Conservation (phyloP, 1,140 invertebrate genomes). For the Plectrocnemia conspersa region DNA sequence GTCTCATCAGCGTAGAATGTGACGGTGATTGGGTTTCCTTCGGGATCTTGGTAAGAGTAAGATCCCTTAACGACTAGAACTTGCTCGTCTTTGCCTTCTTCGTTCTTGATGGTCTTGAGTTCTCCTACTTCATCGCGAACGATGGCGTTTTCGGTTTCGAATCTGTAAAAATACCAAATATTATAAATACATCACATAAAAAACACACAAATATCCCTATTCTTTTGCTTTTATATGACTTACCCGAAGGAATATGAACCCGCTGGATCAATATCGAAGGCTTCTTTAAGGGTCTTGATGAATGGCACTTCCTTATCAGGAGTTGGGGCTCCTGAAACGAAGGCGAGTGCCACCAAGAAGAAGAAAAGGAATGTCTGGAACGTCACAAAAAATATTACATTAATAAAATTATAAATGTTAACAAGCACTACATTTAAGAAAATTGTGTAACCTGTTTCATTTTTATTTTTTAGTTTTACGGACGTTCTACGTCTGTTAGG, state of each 20-base stretch:
- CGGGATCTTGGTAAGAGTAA: conserved; percentile 64
- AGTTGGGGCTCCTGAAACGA: conserved; percentile 15
- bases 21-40: conserved; percentile 63
- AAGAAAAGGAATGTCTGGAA: conserved; percentile 23
- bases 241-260: conserved; percentile 43
- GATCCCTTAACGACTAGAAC: conserved; percentile 41
- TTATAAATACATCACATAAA: neutral
- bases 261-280: conserved; percentile 40
- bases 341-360: conserved; percentile 11
- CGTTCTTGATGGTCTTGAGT: conserved; percentile 41
- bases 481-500: neutral
- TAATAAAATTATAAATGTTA: conserved; percentile 1
- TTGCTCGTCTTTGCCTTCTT: conserved; percentile 44
- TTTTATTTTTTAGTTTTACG: conserved; percentile 1
- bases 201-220: neutral
- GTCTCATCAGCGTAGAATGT: conserved; percentile 75
- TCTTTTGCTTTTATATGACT: conserved; percentile 3
- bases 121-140: conserved; percentile 40
- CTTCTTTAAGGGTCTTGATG: conserved; percentile 40
- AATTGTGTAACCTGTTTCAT: neutral
- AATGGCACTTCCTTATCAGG: conserved; percentile 25
- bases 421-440: neutral
- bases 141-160: conserved; percentile 43
- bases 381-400: conserved; percentile 1
- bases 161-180: conserved; percentile 36